phyloP scores from a whole-genome alignment of 2,797 vertebrate species.

The Tragopan temminckii region DNA sequence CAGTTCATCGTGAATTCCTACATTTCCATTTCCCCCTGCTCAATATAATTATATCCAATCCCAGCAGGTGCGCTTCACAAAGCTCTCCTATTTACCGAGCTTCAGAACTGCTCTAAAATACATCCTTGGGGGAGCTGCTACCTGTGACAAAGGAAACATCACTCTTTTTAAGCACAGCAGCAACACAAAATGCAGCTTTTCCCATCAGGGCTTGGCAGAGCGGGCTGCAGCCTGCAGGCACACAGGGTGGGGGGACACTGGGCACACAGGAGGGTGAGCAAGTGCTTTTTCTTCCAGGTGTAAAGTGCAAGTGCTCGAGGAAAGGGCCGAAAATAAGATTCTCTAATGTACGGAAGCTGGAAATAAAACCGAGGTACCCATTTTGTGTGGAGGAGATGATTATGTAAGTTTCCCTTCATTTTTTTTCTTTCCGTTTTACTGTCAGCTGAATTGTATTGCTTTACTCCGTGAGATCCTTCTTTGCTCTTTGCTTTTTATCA shows the following conservation, averaged over 20 bases:
- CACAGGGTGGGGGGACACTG: neutral
- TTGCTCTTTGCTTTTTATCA: slow-evolving; percentile 30
- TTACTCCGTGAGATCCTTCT: slow-evolving; percentile 14
- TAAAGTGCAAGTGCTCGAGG: slow-evolving; percentile 97
- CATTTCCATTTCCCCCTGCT: neutral
- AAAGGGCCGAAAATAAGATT: slow-evolving; percentile 99
- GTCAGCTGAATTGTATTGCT: neutral
- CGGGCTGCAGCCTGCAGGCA: neutral
- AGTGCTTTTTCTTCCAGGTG: slow-evolving; percentile 83
- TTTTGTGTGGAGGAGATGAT: slow-evolving; percentile 99
- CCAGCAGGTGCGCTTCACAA: slow-evolving; percentile 62
- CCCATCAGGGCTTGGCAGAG: neutral
- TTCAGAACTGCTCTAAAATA: neutral
- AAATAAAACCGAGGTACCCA: slow-evolving; percentile 97
- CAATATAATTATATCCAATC: slow-evolving; percentile 2
- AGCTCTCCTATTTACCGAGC: neutral
- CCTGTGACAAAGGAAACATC: neutral
- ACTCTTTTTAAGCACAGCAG: neutral
- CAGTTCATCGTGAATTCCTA: fast-evolving
- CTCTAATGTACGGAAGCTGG: slow-evolving; percentile 97
- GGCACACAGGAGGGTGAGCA: neutral
- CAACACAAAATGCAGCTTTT: neutral
- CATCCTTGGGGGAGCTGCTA: neutral
- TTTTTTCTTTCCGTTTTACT: neutral
- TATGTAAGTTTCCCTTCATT: slow-evolving; percentile 88